Conservation (phyloP, 2,888 invertebrate species). For the Trachelus troglodyta region DNA sequence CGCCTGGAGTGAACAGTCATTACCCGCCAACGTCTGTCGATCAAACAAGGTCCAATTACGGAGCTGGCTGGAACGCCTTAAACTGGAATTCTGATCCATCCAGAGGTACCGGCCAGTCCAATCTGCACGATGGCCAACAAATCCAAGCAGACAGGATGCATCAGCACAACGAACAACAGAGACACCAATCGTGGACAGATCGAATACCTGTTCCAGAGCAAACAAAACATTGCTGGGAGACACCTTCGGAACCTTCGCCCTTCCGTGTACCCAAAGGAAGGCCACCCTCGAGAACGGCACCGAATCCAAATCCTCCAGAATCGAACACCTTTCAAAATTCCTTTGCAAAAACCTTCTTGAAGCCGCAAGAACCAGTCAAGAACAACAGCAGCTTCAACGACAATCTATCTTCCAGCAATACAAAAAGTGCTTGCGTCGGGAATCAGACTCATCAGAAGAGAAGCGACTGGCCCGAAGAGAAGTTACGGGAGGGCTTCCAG, state of each 20-base stretch:
- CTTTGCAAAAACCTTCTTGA: constrained; percentile 69
- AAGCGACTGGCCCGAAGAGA: constrained; percentile 52
- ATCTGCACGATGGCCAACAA: constrained; percentile 29
- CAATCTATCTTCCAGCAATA: constrained; percentile 35
- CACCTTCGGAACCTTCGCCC: constrained; percentile 67
- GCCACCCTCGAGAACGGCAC: constrained; percentile 72
- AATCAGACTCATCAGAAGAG: constrained; percentile 39
- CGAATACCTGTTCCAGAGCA: constrained; percentile 29
- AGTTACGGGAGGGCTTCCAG: constrained; percentile 50
- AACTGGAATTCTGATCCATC: constrained; percentile 42
- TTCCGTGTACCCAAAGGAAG: constrained; percentile 76
- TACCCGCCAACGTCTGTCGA: constrained; percentile 37
- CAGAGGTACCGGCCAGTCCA: constrained; percentile 31
- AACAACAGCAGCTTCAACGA: constrained; percentile 52
- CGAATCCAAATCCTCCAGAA: constrained; percentile 66
- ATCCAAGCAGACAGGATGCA: constrained; percentile 8
- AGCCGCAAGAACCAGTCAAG: constrained; percentile 73
- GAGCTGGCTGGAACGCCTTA: constrained; percentile 43
- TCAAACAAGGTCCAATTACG: constrained; percentile 31
- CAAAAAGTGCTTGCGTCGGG: constrained; percentile 29
- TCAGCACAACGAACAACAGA: constrained; percentile 35
- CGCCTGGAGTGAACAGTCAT: constrained; percentile 30
- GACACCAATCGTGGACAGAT: constrained; percentile 25
- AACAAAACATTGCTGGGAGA: constrained; percentile 40
- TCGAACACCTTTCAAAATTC: constrained; percentile 65